A percentile compares a stretch with the other conserved stretches of the same genome.
Evolutionary conservation across 2,888 invertebrate genomes (phyloP).

Genomic region (Aproaerema taeniolella): DNA sequence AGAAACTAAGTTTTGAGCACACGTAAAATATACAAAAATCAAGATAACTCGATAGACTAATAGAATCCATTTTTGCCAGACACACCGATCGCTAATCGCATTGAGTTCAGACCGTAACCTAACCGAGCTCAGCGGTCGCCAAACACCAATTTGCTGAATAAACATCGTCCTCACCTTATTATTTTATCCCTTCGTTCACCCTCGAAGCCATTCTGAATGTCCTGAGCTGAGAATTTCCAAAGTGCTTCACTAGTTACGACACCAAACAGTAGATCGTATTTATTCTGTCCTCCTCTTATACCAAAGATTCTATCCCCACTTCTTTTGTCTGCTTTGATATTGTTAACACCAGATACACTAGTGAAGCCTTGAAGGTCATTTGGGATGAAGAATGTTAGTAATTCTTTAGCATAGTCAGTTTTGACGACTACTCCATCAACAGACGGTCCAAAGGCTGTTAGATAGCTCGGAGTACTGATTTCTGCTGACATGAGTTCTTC

Average conservation of each 20-base stretch:
- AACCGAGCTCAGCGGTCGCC: slow-evolving; percentile 29
- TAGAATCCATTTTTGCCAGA: not conserved
- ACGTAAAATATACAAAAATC: too few relatives aligned
- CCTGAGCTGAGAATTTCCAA: slow-evolving; percentile 92
- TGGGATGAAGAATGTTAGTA: slow-evolving; percentile 83
- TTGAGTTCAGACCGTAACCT: not conserved
- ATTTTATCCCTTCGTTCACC: slow-evolving; percentile 93
- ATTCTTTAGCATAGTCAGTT: slow-evolving; percentile 89
- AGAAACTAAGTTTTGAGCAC: too few relatives aligned
- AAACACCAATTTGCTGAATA: slow-evolving; percentile 65
- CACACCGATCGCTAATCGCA: slow-evolving; percentile 4
- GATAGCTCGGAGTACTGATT: slow-evolving; percentile 86
- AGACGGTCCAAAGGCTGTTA: slow-evolving; percentile 94
- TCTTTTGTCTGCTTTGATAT: slow-evolving; percentile 78
- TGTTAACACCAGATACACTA: slow-evolving; percentile 78
- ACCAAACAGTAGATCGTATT: slow-evolving; percentile 93
- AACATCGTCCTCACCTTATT: slow-evolving; percentile 76
- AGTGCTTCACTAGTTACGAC: slow-evolving; percentile 95
- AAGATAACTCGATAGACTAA: too few relatives aligned
- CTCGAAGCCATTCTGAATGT: slow-evolving; percentile 91
- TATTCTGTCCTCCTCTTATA: slow-evolving; percentile 76
- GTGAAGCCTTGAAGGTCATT: slow-evolving; percentile 80
- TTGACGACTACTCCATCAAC: slow-evolving; percentile 96
- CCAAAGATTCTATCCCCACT: slow-evolving; percentile 79
- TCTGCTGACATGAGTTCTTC: slow-evolving; percentile 86